Percentiles rank a stretch among this genome's conserved stretches.
phyloP scores from a whole-genome alignment of 64 coral and sea anemone genomes.

The Orbicella faveolata region DNA sequence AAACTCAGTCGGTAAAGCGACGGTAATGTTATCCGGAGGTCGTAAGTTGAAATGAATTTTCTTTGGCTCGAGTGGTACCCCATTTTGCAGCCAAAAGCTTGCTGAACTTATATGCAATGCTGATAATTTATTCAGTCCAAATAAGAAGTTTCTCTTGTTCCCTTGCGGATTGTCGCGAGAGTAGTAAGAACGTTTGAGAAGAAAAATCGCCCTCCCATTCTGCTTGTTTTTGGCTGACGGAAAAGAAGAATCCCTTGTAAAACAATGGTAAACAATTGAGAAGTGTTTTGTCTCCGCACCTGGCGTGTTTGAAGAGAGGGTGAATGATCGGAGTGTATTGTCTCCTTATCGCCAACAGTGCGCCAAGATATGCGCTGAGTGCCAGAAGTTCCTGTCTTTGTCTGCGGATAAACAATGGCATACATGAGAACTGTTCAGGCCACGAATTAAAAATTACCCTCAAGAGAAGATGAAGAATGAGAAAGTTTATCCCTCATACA shows the following conservation, averaged over 20 bases:
- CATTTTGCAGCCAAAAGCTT: no score
- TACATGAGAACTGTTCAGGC: not conserved
- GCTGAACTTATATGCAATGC: no score
- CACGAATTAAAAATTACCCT: no score
- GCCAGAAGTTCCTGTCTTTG: slow-evolving; percentile 89
- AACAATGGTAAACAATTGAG: not conserved
- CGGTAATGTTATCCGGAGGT: no score
- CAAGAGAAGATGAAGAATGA: no score
- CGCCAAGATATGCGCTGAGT: slow-evolving; percentile 79
- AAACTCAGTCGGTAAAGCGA: no score
- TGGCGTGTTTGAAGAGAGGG: slow-evolving; percentile 86
- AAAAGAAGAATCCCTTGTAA: not conserved
- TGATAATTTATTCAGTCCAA: no score
- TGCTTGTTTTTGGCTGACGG: not conserved
- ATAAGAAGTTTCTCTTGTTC: not conserved
- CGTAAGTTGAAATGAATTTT: no score
- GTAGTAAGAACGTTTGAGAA: not conserved
- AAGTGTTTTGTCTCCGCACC: slow-evolving; percentile 19
- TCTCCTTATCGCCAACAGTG: slow-evolving; percentile 83
- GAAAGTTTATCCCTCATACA: no score
- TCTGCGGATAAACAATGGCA: slow-evolving; percentile 27
- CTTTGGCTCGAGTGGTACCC: no score
- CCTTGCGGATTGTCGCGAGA: not conserved
- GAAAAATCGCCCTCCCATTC: not conserved
- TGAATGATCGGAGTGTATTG: slow-evolving; percentile 85